Evolutionary conservation across 2,888 invertebrate genomes (phyloP), one percentile per base, ranked within the genome.

Genomic region (Ommatoiulus sabulosus): DNA sequence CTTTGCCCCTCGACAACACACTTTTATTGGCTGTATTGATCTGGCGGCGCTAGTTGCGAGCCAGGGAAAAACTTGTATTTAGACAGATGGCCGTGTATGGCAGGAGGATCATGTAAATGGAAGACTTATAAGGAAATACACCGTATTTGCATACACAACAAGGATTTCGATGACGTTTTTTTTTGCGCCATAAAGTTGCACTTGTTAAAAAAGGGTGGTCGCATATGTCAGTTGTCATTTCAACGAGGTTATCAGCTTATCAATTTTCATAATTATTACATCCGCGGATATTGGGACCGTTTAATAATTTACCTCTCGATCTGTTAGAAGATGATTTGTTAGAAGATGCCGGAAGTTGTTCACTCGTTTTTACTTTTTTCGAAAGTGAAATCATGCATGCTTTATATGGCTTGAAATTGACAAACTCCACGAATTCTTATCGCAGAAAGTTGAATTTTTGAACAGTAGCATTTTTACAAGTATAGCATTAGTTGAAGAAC

Each of bases 11-110:
- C 63, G 63, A 63, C 63, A 63, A 17, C 63, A 63, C 63, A n/a
- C 63, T 63, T 63, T 63, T 63, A 63, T 63, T 63, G 63, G 63
- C 17, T 63, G n/a, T 63, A 63, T 63, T 63, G 63, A 63, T 63
- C 63, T 63, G 63, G 63, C 63, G 63, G 63, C 17, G 63, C 4
- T 46, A n/a, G n/a, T n/a, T 63, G 63, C n/a, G 63, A n/a, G 63
- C 63, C 63, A 63, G 63, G 63, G 63, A 63, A 63, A 63, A 63
- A 63, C n/a, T 63, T 63, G 63, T 63, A 63, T 63, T 63, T 63
- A 63, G n/a, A 63, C 63, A 63, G 63, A 63, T 63, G 63, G 63
- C 63, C 63, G 63, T 17, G 20, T 63, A 63, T 63, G 63, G 63
- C 63, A 63, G 63, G n/a, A n/a, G n/a, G 63, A 63, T 63, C 63